Conservation (phyloP, 2,888 invertebrate species). For the Crocallis elinguaria region DNA sequence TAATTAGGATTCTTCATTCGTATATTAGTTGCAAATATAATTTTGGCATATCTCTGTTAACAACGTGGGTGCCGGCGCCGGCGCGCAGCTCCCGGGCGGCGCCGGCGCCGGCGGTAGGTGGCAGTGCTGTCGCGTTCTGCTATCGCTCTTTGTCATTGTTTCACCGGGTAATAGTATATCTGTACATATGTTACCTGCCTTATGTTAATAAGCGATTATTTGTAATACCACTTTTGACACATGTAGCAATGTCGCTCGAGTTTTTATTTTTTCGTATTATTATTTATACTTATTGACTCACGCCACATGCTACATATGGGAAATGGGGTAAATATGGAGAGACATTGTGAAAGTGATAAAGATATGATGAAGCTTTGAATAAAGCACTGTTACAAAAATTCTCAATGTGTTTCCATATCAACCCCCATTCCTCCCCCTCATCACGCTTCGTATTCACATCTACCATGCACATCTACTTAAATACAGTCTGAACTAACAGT, state of each 20-base stretch:
- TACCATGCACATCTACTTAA: not conserved
- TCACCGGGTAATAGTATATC: conserved; percentile 77
- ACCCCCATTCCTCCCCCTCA: conserved; percentile 64
- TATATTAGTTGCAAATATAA: conserved; percentile 60
- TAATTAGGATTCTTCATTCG: conserved; percentile 67
- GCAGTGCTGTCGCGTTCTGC: conserved; percentile 56
- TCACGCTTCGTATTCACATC: conserved; percentile 14
- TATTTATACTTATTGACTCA: conserved; percentile 77
- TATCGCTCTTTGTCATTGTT: conserved; percentile 80
- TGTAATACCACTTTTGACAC: conserved; percentile 86
- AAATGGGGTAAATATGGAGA: conserved; percentile 89
- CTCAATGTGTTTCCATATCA: conserved; percentile 88
- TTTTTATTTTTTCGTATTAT: conserved; percentile 59
- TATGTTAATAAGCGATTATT: conserved; percentile 83
- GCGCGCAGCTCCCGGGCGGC: too few species aligned
- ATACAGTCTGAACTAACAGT: not conserved
- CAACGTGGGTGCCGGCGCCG: conserved; percentile 38
- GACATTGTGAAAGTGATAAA: conserved; percentile 87
- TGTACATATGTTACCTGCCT: conserved; percentile 83
- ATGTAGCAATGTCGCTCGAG: conserved; percentile 84
- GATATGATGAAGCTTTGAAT: conserved; percentile 86
- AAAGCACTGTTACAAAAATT: conserved; percentile 88
- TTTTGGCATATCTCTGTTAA: conserved; percentile 3
- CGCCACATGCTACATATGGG: conserved; percentile 85
- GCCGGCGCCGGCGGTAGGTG: conserved; percentile 30